Evolutionary conservation across 37 sponge, comb jelly and placozoan species (phyloP).

Genomic region (Beroe forskalii): DNA sequence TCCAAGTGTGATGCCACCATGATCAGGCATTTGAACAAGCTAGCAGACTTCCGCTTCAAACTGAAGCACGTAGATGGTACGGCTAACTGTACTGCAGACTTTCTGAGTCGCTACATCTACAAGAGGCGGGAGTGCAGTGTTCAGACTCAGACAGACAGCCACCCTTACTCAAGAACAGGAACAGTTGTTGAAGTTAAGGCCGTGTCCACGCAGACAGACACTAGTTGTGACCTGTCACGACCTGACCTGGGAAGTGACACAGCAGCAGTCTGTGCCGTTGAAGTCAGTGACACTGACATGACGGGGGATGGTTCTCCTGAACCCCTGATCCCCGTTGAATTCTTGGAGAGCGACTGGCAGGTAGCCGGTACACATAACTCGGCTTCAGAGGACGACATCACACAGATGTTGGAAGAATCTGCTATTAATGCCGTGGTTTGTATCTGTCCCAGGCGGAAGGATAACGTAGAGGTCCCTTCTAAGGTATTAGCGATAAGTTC

Average conservation of each 20-base stretch:
- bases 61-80: slow-evolving; percentile 8
- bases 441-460: not conserved
- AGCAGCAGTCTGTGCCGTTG: not conserved
- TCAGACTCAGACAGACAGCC: not conserved
- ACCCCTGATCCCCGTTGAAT: no score
- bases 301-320: no score
- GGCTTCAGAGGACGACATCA: no score
- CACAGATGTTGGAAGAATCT: no score
- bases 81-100: not conserved
- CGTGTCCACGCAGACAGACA: no score
- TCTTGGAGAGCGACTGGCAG: no score
- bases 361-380: no score
- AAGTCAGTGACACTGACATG: no score
- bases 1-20: not conserved
- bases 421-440: not conserved
- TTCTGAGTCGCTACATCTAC: not conserved
- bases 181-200: not conserved
- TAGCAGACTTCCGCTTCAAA: not conserved
- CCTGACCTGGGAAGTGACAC: not conserved
- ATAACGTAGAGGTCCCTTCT: not conserved
- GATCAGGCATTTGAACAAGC: not conserved
- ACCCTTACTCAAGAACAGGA: not conserved
- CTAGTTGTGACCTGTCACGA: no score
- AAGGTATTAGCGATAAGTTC: not conserved
- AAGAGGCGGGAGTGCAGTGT: not conserved